phyloP scores from a whole-genome alignment of 2,888 invertebrate genomes.

The Chrysotoxum bicinctum region DNA sequence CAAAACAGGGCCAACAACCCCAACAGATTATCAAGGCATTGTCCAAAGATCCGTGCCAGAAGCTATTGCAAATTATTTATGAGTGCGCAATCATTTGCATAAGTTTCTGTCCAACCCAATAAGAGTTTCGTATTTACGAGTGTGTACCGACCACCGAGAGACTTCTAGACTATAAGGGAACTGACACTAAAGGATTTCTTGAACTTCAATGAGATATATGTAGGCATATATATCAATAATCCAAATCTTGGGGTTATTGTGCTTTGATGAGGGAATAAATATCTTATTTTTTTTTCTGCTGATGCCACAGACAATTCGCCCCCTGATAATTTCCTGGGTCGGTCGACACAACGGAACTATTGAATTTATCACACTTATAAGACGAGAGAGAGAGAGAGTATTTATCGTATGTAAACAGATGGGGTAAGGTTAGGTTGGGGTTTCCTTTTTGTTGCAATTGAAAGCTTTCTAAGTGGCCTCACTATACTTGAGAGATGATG shows the following conservation, averaged over 20 bases:
- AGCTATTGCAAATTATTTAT: slow-evolving; percentile 34
- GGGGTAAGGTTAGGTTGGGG: slow-evolving; percentile 27
- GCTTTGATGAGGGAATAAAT: slow-evolving; percentile 4
- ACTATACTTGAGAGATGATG: slow-evolving; percentile 40
- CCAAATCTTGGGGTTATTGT: slow-evolving; percentile 58
- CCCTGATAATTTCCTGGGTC: slow-evolving; percentile 63
- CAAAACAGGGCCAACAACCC: slow-evolving; percentile 61
- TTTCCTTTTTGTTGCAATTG: slow-evolving; percentile 10
- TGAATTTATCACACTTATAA: slow-evolving; percentile 33
- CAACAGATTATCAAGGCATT: background rate
- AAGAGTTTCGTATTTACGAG: background rate
- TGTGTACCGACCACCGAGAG: background rate
- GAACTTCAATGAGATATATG: slow-evolving; percentile 28
- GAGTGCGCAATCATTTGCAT: slow-evolving; percentile 45
- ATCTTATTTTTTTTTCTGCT: slow-evolving; percentile 9
- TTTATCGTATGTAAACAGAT: slow-evolving; percentile 42
- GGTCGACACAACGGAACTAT: slow-evolving; percentile 48
- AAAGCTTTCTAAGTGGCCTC: slow-evolving; percentile 42
- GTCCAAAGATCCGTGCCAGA: slow-evolving; percentile 37
- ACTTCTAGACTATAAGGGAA: slow-evolving; percentile 19
- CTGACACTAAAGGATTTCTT: slow-evolving; percentile 57
- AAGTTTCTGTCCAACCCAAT: slow-evolving; percentile 15
- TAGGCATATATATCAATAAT: slow-evolving; percentile 37
- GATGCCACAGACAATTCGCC: slow-evolving; percentile 50
- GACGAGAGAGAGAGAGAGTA: background rate